Percentiles rank a stretch among this genome's conserved stretches.
These are phyloP conservation scores for Ammospiza nelsoni DNA, from an alignment of 2,113 vertebrate genomes.

Conservation along the genomic window DNA sequence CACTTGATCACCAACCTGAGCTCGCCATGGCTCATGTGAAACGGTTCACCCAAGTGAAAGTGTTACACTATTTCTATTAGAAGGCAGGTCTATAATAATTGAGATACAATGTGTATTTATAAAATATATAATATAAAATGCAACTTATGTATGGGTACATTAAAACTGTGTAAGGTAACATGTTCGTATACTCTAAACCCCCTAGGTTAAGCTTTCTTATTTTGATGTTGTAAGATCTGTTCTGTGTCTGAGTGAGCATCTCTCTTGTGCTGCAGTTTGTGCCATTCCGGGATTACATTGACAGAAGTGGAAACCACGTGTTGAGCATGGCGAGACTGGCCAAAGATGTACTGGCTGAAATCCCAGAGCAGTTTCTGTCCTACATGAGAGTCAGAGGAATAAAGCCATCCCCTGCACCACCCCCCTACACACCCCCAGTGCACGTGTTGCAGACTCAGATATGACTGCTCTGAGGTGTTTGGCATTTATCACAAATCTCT, in stretches of 20 bases:
- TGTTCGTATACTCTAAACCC: neutral
- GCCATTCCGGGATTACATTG: constrained; percentile 95
- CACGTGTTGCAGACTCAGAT: constrained; percentile 91
- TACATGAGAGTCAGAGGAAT: constrained; percentile 97
- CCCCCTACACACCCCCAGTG: constrained; percentile 89
- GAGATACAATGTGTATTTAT: neutral
- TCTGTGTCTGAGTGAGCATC: neutral
- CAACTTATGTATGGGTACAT: rapidly evolving
- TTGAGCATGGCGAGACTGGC: constrained; percentile 96
- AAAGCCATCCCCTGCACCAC: constrained; percentile 92
- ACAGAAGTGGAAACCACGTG: constrained; percentile 93
- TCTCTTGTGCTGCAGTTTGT: constrained; percentile 84
- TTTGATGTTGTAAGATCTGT: neutral
- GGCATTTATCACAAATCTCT: constrained; percentile 8
- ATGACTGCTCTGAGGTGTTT: constrained; percentile 68
- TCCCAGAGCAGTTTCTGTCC: constrained; percentile 96
- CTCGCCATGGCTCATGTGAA: neutral
- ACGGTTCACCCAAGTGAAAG: neutral
- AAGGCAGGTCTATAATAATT: neutral
- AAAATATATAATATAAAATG: neutral
- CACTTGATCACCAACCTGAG: neutral
- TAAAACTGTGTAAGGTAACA: neutral
- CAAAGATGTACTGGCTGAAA: constrained; percentile 96
- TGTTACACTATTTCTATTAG: neutral
- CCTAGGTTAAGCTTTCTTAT: neutral